These are phyloP conservation scores for Leuciscus idus DNA, from an alignment of 2,113 vertebrate species.

Conservation along the genomic window DNA sequence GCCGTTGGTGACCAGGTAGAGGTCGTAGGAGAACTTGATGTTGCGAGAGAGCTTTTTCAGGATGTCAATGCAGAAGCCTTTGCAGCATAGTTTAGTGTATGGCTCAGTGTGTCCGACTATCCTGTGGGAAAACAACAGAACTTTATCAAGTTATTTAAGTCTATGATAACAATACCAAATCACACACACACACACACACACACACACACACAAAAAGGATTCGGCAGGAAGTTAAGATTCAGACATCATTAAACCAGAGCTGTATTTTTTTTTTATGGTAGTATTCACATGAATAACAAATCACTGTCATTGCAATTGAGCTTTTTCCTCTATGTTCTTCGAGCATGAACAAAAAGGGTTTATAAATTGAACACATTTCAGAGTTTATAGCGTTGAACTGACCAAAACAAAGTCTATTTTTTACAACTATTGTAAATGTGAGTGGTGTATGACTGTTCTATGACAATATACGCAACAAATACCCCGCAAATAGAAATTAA, in stretches of 20 bases:
- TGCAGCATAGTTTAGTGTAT: constrained; percentile 96
- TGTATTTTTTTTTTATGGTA: not conserved
- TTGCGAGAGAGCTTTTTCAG: constrained; percentile 93
- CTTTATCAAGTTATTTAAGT: not conserved
- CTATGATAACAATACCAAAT: not conserved
- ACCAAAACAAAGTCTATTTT: too few relatives aligned
- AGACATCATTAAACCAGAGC: not conserved
- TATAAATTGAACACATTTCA: too few relatives aligned
- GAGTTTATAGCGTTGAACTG: too few relatives aligned
- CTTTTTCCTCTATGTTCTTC: too few relatives aligned
- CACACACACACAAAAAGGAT: not conserved
- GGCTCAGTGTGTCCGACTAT: constrained; percentile 83
- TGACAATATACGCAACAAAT: too few relatives aligned
- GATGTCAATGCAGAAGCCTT: constrained; percentile 98
- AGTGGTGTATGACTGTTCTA: too few relatives aligned
- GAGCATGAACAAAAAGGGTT: too few relatives aligned
- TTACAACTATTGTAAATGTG: too few relatives aligned
- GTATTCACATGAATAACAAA: not conserved
- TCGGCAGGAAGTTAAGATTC: not conserved
- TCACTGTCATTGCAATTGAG: too few relatives aligned
- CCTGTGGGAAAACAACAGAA: constrained; percentile 52
- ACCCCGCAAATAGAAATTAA: too few relatives aligned
- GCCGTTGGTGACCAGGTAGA: constrained; percentile 97
- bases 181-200: not conserved
- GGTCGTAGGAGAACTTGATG: constrained; percentile 96